Evolutionary conservation across 2,113 vertebrate genomes (phyloP).

Genomic region (Antechinus flavipes): DNA sequence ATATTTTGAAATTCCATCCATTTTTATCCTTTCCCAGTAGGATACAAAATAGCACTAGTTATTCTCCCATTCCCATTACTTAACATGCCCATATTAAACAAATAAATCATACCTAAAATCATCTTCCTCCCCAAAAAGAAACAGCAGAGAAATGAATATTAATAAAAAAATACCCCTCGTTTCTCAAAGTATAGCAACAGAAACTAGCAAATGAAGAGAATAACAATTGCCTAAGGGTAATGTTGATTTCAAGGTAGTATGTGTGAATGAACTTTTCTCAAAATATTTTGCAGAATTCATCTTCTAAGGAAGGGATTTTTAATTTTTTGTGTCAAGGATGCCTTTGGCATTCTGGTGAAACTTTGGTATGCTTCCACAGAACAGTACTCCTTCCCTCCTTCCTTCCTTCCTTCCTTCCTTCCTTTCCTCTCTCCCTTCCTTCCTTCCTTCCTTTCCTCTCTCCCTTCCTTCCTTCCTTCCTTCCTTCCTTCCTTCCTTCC

Average conservation of each 20-base stretch:
- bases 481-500: too few species aligned
- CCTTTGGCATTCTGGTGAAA: neutral
- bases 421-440: fast-evolving
- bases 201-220: neutral
- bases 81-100: neutral
- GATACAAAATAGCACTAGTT: neutral
- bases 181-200: neutral
- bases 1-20: neutral
- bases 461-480: neutral
- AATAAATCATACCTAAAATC: neutral
- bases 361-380: neutral
- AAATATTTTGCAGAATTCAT: neutral
- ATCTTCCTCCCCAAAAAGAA: neutral
- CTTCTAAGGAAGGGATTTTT: neutral
- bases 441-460: neutral
- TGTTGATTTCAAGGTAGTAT: constrained; percentile 41
- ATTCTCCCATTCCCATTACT: neutral
- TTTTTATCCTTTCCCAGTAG: neutral
- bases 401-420: too few species aligned
- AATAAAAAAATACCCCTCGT: neutral
- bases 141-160: neutral
- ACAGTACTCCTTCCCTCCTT: neutral
- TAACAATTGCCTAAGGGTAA: constrained; percentile 55
- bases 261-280: neutral
- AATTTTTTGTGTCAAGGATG: neutral